phyloP scores from a whole-genome alignment of 35 echinoderm and acorn worm species.

The Apostichopus californicus region DNA sequence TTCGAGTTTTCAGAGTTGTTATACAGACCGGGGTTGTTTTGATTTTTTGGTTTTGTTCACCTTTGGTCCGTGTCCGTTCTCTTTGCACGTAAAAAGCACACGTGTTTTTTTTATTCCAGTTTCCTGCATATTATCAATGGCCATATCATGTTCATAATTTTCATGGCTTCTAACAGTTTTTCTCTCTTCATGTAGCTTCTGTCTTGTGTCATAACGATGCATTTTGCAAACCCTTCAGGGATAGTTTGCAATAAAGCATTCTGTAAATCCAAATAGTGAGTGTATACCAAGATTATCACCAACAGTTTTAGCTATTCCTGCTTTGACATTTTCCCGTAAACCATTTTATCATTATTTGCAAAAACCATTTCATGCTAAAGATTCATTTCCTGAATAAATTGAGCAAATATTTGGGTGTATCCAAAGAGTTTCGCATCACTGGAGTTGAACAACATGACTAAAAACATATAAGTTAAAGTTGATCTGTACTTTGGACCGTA shows the following conservation, averaged over 20 bases:
- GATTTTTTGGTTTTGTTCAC: no score
- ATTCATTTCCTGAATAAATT: conserved; percentile 11
- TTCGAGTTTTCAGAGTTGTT: no score
- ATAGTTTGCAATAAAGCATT: background rate
- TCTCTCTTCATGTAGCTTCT: no score
- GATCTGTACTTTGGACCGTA: conserved; percentile 55
- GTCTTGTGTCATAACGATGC: no score
- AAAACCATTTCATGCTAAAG: conserved; percentile 25
- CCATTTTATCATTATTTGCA: background rate
- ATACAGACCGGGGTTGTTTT: no score
- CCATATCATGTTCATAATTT: no score
- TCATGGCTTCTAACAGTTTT: no score
- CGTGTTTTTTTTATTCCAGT: no score
- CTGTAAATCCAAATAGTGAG: conserved; percentile 52
- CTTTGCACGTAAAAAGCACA: background rate
- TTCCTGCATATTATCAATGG: no score
- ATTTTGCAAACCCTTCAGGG: no score
- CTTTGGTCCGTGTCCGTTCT: no score
- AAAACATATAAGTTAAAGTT: background rate
- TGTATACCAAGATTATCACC: conserved; percentile 70
- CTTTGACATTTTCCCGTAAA: conserved; percentile 42
- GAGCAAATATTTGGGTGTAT: conserved; percentile 1
- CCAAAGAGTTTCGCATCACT: conserved; percentile 55
- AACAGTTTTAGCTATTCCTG: conserved; percentile 52
- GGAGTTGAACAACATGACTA: conserved; percentile 55